Evolutionary conservation across 2,797 vertebrate species (phyloP).

Genomic region (Peromyscus aztecus): DNA sequence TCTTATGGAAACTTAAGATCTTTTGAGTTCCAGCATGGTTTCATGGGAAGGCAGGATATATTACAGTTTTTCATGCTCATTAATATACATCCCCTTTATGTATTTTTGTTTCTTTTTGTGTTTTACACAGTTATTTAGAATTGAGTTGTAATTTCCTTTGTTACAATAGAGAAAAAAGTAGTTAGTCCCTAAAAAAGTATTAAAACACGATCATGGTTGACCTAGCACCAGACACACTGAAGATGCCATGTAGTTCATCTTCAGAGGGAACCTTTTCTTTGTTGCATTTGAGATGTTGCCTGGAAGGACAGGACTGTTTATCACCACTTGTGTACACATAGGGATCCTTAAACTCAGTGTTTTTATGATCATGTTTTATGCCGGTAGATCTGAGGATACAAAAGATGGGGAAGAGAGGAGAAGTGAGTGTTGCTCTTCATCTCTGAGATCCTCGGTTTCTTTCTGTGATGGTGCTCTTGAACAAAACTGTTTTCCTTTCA

Average conservation of each 20-base stretch:
- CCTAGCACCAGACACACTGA: neutral
- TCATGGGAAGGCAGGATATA: neutral
- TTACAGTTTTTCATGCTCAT: neutral
- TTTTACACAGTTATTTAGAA: neutral
- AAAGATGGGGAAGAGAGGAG: neutral
- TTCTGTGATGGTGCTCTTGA: neutral
- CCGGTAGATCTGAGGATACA: neutral
- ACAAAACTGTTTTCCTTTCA: neutral
- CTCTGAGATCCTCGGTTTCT: neutral
- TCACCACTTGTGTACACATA: neutral
- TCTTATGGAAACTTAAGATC: neutral
- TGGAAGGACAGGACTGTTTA: slow-evolving; percentile 20
- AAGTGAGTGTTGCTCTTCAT: neutral
- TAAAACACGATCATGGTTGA: neutral
- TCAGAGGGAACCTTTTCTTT: slow-evolving; percentile 1
- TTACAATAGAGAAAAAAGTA: slow-evolving; percentile 24
- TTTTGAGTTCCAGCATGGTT: neutral
- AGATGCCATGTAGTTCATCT: neutral
- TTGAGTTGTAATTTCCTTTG: slow-evolving; percentile 54
- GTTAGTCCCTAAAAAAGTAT: neutral
- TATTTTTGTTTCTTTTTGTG: neutral
- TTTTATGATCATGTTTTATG: slow-evolving; percentile 30
- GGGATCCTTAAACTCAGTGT: neutral
- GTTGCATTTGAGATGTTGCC: neutral
- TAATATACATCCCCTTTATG: neutral